Evolutionary conservation across 2,797 vertebrate species (phyloP).

Genomic region (Dicrostonyx torquatus): DNA sequence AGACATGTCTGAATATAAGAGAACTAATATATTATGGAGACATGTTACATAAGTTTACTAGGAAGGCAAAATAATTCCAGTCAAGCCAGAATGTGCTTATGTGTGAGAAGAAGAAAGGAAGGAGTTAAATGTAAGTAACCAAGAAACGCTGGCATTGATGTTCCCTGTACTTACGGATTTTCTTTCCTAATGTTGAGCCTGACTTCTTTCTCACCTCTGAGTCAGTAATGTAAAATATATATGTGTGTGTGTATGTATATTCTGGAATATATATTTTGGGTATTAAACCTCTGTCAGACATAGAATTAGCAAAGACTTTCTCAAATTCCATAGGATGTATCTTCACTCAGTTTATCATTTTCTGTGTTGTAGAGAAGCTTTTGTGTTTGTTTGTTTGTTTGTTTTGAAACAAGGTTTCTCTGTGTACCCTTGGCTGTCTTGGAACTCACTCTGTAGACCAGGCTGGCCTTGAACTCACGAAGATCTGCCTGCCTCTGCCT

Average conservation of each 20-base stretch:
- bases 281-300: background rate
- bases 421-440: too few species aligned
- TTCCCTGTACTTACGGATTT: conserved; percentile 83
- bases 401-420: too few species aligned
- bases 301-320: background rate
- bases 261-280: background rate
- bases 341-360: background rate
- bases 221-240: conserved; percentile 82
- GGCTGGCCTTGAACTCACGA: too few species aligned
- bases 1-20: conserved; percentile 67
- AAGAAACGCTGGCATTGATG: conserved; percentile 83
- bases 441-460: too few species aligned
- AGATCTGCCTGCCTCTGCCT: too few species aligned
- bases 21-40: conserved; percentile 75
- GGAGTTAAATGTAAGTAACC: conserved; percentile 82
- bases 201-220: conserved; percentile 84
- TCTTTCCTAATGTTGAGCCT: conserved; percentile 85
- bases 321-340: too few species aligned
- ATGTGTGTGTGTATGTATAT: too few species aligned
- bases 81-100: conserved; percentile 71
- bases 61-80: conserved; percentile 82
- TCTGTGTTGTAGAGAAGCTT: background rate
- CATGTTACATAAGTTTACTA: conserved; percentile 83
- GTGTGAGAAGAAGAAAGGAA: conserved; percentile 76
- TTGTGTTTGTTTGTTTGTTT: background rate